Base-by-base conservation (phyloP, 2,888 invertebrate species). In the Morinoia aosen region DNA sequence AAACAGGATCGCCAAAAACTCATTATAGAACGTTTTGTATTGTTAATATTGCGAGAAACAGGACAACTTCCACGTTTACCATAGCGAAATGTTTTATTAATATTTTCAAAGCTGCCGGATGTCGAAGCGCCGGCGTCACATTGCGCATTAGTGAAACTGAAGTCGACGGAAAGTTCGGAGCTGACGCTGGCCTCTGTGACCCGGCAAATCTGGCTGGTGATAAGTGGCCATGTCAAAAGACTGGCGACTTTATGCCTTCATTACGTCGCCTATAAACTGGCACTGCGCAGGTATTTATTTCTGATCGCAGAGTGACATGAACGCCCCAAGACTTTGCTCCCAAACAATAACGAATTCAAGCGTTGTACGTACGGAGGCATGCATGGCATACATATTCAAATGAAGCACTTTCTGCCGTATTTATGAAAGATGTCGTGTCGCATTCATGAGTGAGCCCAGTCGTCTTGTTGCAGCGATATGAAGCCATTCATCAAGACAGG, bases 171-270 rank as follows among this genome's bases (percentile, higher is more conserved):
- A 57, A 33, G 33, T 19, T 25, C 16, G 2, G n/a, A 33, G 39
- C 58, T 12, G 11, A 19, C 12, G 91, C 39, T 57, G 58, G 57
- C 93, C 93, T 93, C 93, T 93, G 19, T 93, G 93, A 93, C 93
- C 93, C 57, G 16, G 7, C 33, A 57, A 93, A 57, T 93, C 90
- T 10, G 56, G n/a, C 57, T 91, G 3, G 48, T 48, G 58, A 57
- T 93, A 93, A 93, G 93, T 93, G 58, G n/a, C 16, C 93, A 93
- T 12, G 93, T 93, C 93, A 57, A 48, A 33, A 33, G 93, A 93
- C 93, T 16, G 56, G 25, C 8, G 57, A 56, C 93, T 93, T 48
- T 90, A 48, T 48, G 90, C 90, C 90, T 90, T 90, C 40, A 90
- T 90, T 90, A 90, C 40, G 40, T 48, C 48, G 90, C 48, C 90